Conservation (phyloP, 2,888 invertebrate species). For the Candidula unifasciata region DNA sequence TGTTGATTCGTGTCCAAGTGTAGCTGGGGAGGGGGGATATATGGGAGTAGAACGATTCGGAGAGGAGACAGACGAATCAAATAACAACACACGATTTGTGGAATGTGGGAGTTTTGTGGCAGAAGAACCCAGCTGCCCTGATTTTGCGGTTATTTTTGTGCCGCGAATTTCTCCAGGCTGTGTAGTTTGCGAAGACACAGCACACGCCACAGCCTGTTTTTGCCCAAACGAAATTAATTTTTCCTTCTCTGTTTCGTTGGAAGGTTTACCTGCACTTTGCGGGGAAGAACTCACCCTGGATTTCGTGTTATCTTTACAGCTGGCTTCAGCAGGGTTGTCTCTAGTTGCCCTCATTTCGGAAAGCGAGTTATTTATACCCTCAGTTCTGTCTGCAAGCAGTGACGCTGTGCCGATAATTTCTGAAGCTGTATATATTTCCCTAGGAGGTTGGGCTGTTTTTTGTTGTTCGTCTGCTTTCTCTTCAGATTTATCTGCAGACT, state of each 20-base stretch:
- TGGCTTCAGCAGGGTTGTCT: not conserved
- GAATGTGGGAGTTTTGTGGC: slow-evolving; percentile 38
- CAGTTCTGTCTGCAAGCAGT: not conserved
- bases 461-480: not conserved
- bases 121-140: slow-evolving; percentile 14
- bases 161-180: not conserved
- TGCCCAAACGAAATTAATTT: not conserved
- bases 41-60: slow-evolving; percentile 27
- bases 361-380: not conserved
- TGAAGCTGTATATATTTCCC: not conserved
- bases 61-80: slow-evolving; percentile 42
- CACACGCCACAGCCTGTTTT: not conserved
- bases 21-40: slow-evolving; percentile 10
- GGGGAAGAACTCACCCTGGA: not conserved
- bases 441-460: not conserved
- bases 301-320: not conserved
- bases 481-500: not conserved
- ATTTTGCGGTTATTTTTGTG: not conserved
- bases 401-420: not conserved
- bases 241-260: not conserved
- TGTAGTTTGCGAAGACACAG: not conserved
- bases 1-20: slow-evolving; percentile 12
- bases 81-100: slow-evolving; percentile 39
- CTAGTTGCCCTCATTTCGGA: not conserved
- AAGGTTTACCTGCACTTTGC: not conserved